Conservation (phyloP, 1,140 invertebrate species). For the Drosophila dunni region DNA sequence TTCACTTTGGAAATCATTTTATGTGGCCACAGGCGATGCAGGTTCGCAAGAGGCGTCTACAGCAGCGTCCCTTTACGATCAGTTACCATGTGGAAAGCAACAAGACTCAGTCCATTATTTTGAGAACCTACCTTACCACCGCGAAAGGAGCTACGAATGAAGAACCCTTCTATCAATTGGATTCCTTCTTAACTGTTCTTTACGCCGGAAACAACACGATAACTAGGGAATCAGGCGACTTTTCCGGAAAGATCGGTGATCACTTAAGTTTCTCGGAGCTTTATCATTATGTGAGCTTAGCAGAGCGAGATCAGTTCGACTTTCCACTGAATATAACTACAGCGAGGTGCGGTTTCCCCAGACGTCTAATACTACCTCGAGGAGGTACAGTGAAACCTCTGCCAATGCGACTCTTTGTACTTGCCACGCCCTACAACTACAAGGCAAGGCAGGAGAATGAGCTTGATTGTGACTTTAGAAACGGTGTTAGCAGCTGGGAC, state of each 20-base stretch:
- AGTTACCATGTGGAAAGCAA: conserved; percentile 42
- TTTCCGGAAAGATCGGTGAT: conserved; percentile 38
- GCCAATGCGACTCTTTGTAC: conserved; percentile 30
- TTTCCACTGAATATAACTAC: conserved; percentile 59
- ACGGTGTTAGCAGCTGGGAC: conserved; percentile 55
- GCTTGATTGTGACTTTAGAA: conserved; percentile 52
- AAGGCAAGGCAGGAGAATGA: conserved; percentile 42
- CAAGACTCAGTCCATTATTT: conserved; percentile 48
- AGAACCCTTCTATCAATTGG: conserved; percentile 56
- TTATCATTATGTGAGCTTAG: conserved; percentile 52
- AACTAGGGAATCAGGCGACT: conserved; percentile 34
- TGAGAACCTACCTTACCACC: conserved; percentile 51
- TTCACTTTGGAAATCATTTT: conserved; percentile 41
- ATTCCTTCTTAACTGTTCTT: conserved; percentile 48
- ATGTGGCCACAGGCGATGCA: conserved; percentile 52
- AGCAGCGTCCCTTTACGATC: conserved; percentile 46
- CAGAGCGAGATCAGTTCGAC: conserved; percentile 44
- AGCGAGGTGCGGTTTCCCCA: conserved; percentile 52
- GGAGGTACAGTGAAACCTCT: conserved; percentile 25
- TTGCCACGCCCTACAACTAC: conserved; percentile 53
- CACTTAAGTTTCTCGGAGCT: conserved; percentile 53
- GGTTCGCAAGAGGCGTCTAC: conserved; percentile 22
- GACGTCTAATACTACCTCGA: conserved; percentile 48
- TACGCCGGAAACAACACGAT: conserved; percentile 47
- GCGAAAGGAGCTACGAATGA: background rate